Evolutionary conservation across 2,797 vertebrate genomes (phyloP), one percentile per base, ranked within the genome.

Genomic region (Rachycentron canadum): DNA sequence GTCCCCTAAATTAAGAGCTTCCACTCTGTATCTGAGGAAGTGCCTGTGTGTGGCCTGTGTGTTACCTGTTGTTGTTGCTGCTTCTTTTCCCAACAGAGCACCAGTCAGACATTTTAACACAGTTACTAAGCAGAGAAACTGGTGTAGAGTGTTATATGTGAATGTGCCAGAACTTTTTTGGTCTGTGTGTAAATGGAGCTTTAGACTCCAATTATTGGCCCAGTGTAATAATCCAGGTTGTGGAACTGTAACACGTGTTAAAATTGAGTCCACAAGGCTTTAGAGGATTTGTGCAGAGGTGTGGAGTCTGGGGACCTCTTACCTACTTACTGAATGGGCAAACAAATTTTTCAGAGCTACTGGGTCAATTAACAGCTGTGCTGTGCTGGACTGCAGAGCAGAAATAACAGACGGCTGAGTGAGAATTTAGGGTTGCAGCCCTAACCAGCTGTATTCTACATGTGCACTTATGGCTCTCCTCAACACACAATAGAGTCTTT

Each of bases 401-500:
- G 45, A 69, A 69, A 66, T 21, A 67, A 58, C 78, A 68, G 70
- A 68, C 53, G 81, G 56, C 47, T 49, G 50, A 77, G 57, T 2
- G 41, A 76, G 53, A 75, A 59, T 60, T 38, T 36, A 66, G 58
- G 45, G 68, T 17, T 25, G 13, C 43, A 34, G 50, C 55, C 50
- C 60, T 38, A 23, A 62, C 53, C 69, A 74, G 58, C 58, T 19
- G 21, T 41, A 47, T 61, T 28, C 41, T 64, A 40, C 73, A 72
- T n/a, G 38, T 38, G n/a, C 73, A 73, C 73, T 12, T 56, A 79
- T n/a, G n/a, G n/a, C n/a, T n/a, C n/a, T n/a, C n/a, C 41, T 61
- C 50, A 17, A 43, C 34, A 59, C 70, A 88, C 84, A 88, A 85
- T 76, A 56, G 55, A 17, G 25, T 82, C 87, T 87, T 88, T 88